Conservation (phyloP, 2,888 invertebrate genomes). For the Pterostichus niger region DNA sequence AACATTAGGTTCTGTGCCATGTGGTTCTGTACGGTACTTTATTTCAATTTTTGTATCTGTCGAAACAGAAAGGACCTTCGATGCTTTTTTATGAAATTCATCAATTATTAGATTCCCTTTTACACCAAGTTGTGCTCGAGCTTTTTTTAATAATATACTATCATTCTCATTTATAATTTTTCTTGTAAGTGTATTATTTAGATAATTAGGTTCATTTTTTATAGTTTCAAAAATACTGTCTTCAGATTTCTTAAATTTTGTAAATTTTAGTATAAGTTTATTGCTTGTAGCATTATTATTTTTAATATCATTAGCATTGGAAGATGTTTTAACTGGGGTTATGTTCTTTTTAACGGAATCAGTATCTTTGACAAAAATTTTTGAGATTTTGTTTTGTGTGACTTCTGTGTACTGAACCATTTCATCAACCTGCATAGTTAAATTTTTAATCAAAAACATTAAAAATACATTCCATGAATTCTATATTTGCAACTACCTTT, state of each 20-base stretch:
- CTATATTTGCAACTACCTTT: conserved; percentile 94
- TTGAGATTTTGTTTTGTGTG: conserved; percentile 80
- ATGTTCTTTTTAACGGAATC: conserved; percentile 79
- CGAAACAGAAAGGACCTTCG: too few relatives aligned
- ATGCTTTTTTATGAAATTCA: neutral
- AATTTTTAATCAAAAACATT: conserved; percentile 87
- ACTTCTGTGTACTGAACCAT: conserved; percentile 81
- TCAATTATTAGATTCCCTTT: conserved; percentile 18
- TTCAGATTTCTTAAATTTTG: neutral
- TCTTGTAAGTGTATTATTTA: neutral
- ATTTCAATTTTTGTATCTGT: neutral
- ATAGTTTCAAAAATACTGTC: neutral
- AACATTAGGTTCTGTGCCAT: neutral
- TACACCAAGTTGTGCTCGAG: neutral
- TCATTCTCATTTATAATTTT: neutral
- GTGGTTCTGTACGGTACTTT: neutral
- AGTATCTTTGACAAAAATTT: conserved; percentile 84
- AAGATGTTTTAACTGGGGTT: neutral
- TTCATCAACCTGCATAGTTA: conserved; percentile 87
- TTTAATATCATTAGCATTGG: too few relatives aligned
- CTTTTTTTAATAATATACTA: conserved; percentile 4
- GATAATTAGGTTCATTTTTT: neutral
- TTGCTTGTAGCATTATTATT: neutral
- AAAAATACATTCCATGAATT: conserved; percentile 92
- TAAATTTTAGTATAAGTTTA: conserved; percentile 3